Percentiles rank a stretch among this genome's conserved stretches.
These are phyloP conservation scores for Cerceris ruficornis DNA, from an alignment of 2,888 invertebrate genomes.

Conservation along the genomic window DNA sequence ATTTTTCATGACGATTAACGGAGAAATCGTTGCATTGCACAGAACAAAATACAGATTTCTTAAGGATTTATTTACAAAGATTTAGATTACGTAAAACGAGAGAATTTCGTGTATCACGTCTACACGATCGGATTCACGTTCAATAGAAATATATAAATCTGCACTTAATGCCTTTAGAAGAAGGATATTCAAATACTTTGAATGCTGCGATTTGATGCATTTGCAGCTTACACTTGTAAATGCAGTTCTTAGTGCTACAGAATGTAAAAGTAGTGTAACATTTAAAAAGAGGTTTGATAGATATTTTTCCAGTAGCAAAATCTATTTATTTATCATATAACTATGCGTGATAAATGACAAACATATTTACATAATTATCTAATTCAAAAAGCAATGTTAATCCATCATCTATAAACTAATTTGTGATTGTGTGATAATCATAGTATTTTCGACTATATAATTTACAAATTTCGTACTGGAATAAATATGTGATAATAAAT, in stretches of 20 bases:
- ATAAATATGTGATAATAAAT: conserved; percentile 54
- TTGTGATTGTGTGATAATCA: conserved; percentile 70
- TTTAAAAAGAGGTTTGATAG: conserved; percentile 21
- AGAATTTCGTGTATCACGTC: neutral
- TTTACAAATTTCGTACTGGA: conserved; percentile 42
- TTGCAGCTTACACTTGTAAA: conserved; percentile 7
- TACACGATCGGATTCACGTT: neutral
- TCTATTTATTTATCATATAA: conserved; percentile 45
- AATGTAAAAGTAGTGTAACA: conserved; percentile 14
- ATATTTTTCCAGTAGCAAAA: conserved; percentile 33
- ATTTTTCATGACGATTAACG: neutral
- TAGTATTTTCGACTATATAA: conserved; percentile 62
- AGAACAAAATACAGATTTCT: neutral
- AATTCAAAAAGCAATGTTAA: conserved; percentile 68
- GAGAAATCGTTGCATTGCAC: neutral
- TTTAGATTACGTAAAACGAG: neutral
- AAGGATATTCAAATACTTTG: conserved; percentile 12
- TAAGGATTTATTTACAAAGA: neutral
- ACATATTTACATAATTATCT: conserved; percentile 54
- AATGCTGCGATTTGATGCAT: conserved; percentile 8
- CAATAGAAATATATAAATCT: neutral
- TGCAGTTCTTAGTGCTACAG: conserved; percentile 17
- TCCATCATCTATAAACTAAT: conserved; percentile 47
- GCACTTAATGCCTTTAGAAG: neutral
- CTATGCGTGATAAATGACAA: conserved; percentile 33